A percentile compares a stretch with the other conserved stretches of the same genome.
Conservation (phyloP, 2,113 vertebrate genomes). For the Lepus europaeus region DNA sequence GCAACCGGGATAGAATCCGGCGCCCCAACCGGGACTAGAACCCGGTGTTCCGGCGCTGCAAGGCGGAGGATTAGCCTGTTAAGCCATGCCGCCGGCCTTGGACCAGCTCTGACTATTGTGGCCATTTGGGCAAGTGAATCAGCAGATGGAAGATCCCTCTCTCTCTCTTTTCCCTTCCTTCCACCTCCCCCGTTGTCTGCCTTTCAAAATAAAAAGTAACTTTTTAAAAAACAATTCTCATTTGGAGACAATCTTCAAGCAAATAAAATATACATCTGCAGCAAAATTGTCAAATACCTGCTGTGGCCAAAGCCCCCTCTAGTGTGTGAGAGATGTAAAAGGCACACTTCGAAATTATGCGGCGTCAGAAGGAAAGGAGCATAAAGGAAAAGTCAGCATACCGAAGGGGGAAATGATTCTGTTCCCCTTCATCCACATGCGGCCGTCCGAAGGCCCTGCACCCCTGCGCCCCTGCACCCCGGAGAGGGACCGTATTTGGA, state of each 20-base stretch:
- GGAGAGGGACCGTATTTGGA: neutral
- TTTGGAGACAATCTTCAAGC: neutral
- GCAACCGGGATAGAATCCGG: no score
- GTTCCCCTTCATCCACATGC: neutral
- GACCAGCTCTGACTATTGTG: no score
- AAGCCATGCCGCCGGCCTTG: no score
- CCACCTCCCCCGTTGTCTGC: no score
- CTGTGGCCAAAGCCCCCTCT: neutral
- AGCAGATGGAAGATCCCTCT: no score
- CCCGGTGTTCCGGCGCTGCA: no score
- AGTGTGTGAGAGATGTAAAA: neutral
- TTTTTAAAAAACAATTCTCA: neutral
- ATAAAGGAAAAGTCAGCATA: neutral
- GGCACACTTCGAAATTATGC: neutral
- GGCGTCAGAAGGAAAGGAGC: neutral
- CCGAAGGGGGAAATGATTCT: neutral
- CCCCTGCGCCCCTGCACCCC: neutral
- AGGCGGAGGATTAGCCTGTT: no score
- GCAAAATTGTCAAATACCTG: neutral
- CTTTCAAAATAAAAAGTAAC: no score
- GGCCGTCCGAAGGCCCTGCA: neutral
- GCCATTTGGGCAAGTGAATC: no score
- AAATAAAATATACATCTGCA: neutral
- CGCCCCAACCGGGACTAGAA: no score
- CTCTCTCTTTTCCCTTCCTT: no score